Evolutionary conservation across 2,797 vertebrate species (phyloP), one percentile per base, ranked within the genome.

Genomic region (Sebastolobus alascanus): DNA sequence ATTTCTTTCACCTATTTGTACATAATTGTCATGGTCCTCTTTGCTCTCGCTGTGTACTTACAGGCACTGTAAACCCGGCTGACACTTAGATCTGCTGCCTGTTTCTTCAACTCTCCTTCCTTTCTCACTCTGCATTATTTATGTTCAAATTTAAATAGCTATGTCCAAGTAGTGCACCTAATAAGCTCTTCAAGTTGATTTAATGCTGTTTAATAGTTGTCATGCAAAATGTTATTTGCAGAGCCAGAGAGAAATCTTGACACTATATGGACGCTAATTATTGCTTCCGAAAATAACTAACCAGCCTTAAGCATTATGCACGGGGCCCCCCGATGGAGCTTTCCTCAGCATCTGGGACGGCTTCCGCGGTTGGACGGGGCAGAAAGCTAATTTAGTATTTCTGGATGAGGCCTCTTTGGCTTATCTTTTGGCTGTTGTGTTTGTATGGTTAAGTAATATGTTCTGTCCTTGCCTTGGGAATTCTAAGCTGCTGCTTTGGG

Each of bases 141-240:
- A 35, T 85, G 58, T 84, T 87, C 56, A 69, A 40, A 78, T 85
- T 86, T 61, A 87, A 88, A 91, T 67, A 80, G 65, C 73, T 60
- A 64, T 66, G 87, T 88, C 85, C 73, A 77, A 84, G 73, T 73
- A 52, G 77, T 80, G 86, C 81, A 79, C 73, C 80, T 88, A 90
- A 92, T 87, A 87, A 69, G 77, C 84, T 85, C 75, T 84, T 88
- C 59, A 85, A 77, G 84, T 76, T 77, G 77, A 90, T 92, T 90
- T 92, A 87, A 91, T 89, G 76, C 72, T 14, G 38, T 90, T 87
- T 89, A 92, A 90, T 90, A 85, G 86, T 88, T 89, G 91, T 92
- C 89, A 89, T 80, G 80, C 69, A 79, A 84, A 90, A 84, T 85
- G 71, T 78, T 85, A 87, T 88, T 86, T 88, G 80, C 83, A 65